Evolutionary conservation across 53 echinoderm and acorn worm genomes (phyloP).

Genomic region (Actinopyga echinites): DNA sequence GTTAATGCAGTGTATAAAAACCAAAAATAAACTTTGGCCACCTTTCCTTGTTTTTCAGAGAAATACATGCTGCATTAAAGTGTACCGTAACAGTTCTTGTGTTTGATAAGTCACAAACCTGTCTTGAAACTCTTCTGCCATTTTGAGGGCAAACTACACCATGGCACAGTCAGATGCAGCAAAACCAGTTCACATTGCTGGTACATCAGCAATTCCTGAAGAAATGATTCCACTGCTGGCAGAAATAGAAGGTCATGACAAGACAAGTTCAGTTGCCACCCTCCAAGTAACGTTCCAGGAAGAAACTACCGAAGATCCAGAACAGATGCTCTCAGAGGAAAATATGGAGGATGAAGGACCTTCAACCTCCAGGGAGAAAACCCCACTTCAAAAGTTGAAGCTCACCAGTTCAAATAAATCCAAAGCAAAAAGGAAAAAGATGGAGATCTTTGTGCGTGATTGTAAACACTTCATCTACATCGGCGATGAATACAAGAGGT

Average conservation of each 20-base stretch:
- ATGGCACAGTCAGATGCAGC: neutral
- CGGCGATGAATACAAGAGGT: slow-evolving; percentile 22
- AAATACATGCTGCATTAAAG: too few species aligned
- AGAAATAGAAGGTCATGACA: slow-evolving; percentile 26
- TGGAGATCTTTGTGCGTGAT: neutral
- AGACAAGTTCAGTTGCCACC: neutral
- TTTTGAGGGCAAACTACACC: neutral
- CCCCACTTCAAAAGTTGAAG: neutral
- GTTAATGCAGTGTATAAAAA: too few species aligned
- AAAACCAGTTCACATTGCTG: neutral
- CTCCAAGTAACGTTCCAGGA: neutral
- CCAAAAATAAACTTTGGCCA: too few species aligned
- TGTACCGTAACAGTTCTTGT: too few species aligned
- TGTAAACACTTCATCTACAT: slow-evolving; percentile 9
- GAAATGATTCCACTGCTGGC: slow-evolving; percentile 28
- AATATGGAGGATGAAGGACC: neutral
- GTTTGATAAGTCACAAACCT: too few species aligned
- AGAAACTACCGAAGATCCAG: neutral
- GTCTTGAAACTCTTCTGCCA: too few species aligned
- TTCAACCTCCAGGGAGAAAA: neutral
- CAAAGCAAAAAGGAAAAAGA: slow-evolving; percentile 1
- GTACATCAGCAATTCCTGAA: neutral
- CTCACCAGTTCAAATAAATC: slow-evolving; percentile 1
- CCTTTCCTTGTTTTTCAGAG: too few species aligned
- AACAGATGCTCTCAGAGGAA: neutral